Conservation (phyloP, 2,888 invertebrate genomes). For the Tetranychus piercei region DNA sequence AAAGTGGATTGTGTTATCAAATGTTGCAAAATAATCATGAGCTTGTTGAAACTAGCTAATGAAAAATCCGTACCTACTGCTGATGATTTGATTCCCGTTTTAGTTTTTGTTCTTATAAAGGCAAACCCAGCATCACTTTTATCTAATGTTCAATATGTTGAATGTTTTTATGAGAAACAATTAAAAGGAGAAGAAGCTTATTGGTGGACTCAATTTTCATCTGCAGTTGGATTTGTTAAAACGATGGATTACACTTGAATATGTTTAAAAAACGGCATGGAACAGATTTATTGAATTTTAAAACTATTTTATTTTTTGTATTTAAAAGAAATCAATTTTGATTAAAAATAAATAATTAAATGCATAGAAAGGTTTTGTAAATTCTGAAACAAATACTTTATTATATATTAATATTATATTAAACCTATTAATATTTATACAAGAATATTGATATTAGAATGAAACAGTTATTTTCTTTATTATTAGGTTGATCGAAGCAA, state of each 20-base stretch:
- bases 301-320: too few relatives aligned
- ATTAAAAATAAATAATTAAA: too few relatives aligned
- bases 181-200: slow-evolving; percentile 78
- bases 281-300: too few relatives aligned
- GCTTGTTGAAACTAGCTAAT: slow-evolving; percentile 61
- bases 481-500: too few relatives aligned
- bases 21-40: slow-evolving; percentile 82
- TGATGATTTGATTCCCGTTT: slow-evolving; percentile 87
- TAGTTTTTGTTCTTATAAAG: slow-evolving; percentile 89
- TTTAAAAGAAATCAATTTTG: too few relatives aligned
- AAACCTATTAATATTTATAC: too few relatives aligned
- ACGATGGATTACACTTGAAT: slow-evolving; percentile 57
- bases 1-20: slow-evolving; percentile 64
- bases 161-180: slow-evolving; percentile 65
- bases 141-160: slow-evolving; percentile 87
- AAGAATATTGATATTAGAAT: too few relatives aligned
- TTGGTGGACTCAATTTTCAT: slow-evolving; percentile 96
- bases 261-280: too few relatives aligned
- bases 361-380: too few relatives aligned
- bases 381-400: too few relatives aligned
- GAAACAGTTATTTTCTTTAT: too few relatives aligned
- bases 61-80: slow-evolving; percentile 55
- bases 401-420: too few relatives aligned
- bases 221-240: slow-evolving; percentile 92
- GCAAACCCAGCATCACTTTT: slow-evolving; percentile 83